Evolutionary conservation across 2,797 vertebrate genomes (phyloP).

Genomic region (Sebastes glaucus): DNA sequence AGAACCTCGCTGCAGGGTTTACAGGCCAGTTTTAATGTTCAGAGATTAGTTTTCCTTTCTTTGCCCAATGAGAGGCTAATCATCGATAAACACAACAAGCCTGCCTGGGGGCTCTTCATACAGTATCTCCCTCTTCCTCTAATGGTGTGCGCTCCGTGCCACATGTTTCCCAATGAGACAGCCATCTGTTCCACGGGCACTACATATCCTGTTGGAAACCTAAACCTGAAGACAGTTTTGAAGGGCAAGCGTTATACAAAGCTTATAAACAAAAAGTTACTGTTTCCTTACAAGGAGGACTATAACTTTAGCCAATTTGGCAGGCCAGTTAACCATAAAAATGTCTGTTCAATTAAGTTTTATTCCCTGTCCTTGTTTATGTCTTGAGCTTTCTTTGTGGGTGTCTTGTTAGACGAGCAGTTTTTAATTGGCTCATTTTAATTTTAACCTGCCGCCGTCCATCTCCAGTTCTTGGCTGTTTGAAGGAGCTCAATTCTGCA

Average conservation of each 20-base stretch:
- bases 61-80: conserved; percentile 64
- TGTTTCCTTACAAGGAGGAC: not conserved
- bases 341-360: conserved; percentile 24
- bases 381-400: not conserved
- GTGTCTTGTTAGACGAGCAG: not conserved
- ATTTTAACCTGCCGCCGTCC: conserved; percentile 26
- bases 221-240: not conserved
- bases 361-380: conserved; percentile 29
- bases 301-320: conserved; percentile 37
- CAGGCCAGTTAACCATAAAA: conserved; percentile 27
- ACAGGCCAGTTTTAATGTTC: conserved; percentile 23
- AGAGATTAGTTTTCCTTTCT: conserved; percentile 43
- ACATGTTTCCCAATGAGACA: conserved; percentile 39
- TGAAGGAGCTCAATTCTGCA: not conserved
- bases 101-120: conserved; percentile 39
- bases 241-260: conserved; percentile 5
- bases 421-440: conserved; percentile 60
- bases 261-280: not conserved
- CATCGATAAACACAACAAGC: conserved; percentile 61
- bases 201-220: not conserved
- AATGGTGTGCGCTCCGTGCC: conserved; percentile 23
- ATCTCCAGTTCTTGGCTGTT: conserved; percentile 3
- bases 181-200: conserved; percentile 57
- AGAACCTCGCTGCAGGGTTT: conserved; percentile 50
- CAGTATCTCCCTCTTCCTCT: conserved; percentile 20